phyloP scores from a whole-genome alignment of 2,797 vertebrate genomes.

The Megaceryle alcyon region DNA sequence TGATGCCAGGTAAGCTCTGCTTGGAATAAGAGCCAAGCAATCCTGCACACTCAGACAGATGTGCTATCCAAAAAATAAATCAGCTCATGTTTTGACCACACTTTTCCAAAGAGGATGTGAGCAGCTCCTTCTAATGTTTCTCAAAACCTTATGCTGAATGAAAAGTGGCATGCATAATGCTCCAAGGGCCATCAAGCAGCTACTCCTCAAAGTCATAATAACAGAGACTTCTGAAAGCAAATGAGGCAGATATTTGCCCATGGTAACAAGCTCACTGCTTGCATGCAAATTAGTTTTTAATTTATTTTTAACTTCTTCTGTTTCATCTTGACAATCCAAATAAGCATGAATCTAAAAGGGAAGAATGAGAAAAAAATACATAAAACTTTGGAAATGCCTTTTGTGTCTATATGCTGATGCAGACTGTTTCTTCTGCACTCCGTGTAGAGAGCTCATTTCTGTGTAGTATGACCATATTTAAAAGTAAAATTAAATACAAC shows the following conservation, averaged over 20 bases:
- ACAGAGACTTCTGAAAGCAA: constrained; percentile 40
- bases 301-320: constrained; percentile 38
- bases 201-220: constrained; percentile 48
- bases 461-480: background rate
- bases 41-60: background rate
- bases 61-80: background rate
- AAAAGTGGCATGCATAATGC: background rate
- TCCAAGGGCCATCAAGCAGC: constrained; percentile 3
- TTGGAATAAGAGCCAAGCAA: background rate
- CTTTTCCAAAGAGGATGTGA: constrained; percentile 1
- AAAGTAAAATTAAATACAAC: constrained; percentile 39
- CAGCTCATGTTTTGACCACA: background rate
- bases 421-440: background rate
- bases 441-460: background rate
- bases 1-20: background rate
- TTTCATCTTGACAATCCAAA: constrained; percentile 50
- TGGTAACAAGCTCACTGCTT: constrained; percentile 23
- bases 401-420: background rate
- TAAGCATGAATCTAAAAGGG: background rate
- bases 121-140: background rate
- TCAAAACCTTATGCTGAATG: constrained; percentile 9
- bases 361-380: background rate
- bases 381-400: background rate
- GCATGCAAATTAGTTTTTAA: constrained; percentile 31
- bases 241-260: constrained; percentile 34